Percentiles rank a stretch among this genome's conserved stretches.
These are phyloP conservation scores for Seriola aureovittata DNA, from an alignment of 2,113 vertebrate genomes.

Conservation along the genomic window DNA sequence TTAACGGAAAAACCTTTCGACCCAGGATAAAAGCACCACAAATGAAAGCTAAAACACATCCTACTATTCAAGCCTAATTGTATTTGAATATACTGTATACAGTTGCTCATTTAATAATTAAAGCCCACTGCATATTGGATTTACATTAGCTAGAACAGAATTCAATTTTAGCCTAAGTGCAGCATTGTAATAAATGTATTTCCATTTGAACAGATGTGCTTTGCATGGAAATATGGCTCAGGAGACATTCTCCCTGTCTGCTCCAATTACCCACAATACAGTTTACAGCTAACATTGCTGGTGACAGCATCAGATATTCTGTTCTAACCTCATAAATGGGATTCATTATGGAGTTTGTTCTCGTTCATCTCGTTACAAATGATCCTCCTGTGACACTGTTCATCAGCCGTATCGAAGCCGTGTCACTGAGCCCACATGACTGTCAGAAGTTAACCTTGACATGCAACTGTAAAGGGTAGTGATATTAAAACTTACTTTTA, in stretches of 20 bases:
- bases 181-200: background rate
- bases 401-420: background rate
- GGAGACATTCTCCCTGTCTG: slow-evolving; percentile 34
- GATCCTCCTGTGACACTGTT: slow-evolving; percentile 16
- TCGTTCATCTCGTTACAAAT: slow-evolving; percentile 19
- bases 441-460: background rate
- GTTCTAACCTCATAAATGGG: slow-evolving; percentile 45
- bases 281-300: slow-evolving; percentile 9
- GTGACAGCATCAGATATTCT: slow-evolving; percentile 42
- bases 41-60: background rate
- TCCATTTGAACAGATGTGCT: slow-evolving; percentile 34
- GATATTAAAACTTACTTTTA: too few species aligned
- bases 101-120: slow-evolving; percentile 7
- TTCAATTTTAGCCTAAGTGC: slow-evolving; percentile 1
- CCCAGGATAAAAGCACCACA: background rate
- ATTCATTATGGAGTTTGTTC: slow-evolving; percentile 37
- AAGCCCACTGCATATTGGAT: slow-evolving; percentile 23
- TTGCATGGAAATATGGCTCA: slow-evolving; percentile 31
- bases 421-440: background rate
- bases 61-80: background rate
- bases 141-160: slow-evolving; percentile 17
- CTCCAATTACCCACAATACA: slow-evolving; percentile 39
- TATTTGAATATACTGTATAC: background rate
- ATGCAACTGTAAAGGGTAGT: background rate
- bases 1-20: background rate